Percentiles rank a stretch among this genome's conserved stretches.
These are phyloP conservation scores for Cathartes aura DNA, from an alignment of 2,113 vertebrate species.

Conservation along the genomic window DNA sequence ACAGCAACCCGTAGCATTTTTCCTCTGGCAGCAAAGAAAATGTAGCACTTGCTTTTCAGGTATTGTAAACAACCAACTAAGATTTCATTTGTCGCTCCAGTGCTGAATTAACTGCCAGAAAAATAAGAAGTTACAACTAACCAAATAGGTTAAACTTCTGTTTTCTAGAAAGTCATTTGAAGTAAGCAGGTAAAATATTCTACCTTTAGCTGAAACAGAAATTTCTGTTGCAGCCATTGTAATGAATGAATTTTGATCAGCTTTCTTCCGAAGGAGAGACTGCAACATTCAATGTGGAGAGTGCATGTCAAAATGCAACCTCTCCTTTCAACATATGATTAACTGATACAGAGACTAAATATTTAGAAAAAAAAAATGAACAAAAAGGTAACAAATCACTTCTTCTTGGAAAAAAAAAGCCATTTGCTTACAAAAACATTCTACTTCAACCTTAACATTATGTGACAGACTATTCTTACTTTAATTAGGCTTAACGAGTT, in stretches of 20 bases:
- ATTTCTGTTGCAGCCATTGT: background rate
- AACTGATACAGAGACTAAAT: background rate
- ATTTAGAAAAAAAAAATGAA: background rate
- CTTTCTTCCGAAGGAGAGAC: background rate
- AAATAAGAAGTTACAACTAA: background rate
- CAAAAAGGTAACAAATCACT: background rate
- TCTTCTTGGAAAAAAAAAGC: background rate
- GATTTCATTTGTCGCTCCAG: background rate
- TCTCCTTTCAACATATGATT: background rate
- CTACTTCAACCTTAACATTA: background rate
- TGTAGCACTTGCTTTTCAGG: background rate
- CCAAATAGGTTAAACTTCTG: background rate
- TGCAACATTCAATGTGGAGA: background rate
- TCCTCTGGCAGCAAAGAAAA: background rate
- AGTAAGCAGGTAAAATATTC: background rate
- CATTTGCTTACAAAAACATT: background rate
- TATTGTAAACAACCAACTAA: background rate
- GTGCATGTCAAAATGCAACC: background rate
- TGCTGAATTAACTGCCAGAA: background rate
- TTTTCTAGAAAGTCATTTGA: background rate
- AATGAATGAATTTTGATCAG: background rate
- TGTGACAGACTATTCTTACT: background rate
- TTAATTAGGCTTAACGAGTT: background rate
- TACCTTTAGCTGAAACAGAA: background rate
- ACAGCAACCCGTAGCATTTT: background rate